These are phyloP conservation scores for Urosaurus nigricauda DNA, from an alignment of 2,797 vertebrate genomes.

Conservation along the genomic window DNA sequence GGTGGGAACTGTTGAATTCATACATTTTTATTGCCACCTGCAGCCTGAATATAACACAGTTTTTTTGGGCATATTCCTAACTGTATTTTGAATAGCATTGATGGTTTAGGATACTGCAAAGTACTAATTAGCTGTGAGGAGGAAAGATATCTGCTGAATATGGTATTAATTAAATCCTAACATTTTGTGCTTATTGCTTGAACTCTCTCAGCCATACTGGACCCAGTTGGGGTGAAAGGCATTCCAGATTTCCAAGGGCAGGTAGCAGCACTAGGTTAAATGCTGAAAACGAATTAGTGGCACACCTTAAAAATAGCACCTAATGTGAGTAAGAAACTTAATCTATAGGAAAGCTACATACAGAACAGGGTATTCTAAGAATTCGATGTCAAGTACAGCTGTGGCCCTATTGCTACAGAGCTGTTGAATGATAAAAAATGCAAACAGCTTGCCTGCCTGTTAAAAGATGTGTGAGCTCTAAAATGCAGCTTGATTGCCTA, in stretches of 20 bases:
- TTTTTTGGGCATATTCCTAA: slow-evolving; percentile 16
- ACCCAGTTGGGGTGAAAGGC: neutral
- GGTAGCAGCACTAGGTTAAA: neutral
- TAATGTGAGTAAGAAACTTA: neutral
- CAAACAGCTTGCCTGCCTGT: neutral
- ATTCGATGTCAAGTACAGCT: neutral
- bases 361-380: neutral
- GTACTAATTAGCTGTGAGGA: neutral
- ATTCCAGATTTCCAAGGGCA: neutral
- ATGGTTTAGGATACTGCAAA: neutral
- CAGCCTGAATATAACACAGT: neutral
- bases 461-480: neutral
- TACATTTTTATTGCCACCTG: slow-evolving; percentile 33
- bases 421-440: neutral
- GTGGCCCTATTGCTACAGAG: neutral
- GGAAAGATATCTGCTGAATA: neutral
- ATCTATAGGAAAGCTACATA: neutral
- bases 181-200: neutral
- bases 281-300: neutral
- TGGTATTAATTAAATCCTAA: neutral
- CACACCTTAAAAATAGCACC: neutral
- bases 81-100: slow-evolving; percentile 24
- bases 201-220: neutral
- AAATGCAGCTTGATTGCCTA: neutral
- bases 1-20: slow-evolving; percentile 43